Conservation (phyloP, 2,797 vertebrate genomes). For the Sebastes trivittatus region DNA sequence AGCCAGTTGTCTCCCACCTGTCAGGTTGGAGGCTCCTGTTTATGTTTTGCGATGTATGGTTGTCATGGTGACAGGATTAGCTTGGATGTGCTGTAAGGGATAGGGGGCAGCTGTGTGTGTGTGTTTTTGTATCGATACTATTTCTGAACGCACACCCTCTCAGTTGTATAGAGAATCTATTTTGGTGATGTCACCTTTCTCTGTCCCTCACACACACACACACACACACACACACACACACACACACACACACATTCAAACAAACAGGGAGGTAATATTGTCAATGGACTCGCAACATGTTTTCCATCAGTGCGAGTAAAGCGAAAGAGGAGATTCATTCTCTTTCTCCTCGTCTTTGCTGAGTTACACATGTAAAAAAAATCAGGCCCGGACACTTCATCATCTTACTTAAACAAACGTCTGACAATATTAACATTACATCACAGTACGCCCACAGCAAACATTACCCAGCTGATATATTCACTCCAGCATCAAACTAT, state of each 20-base stretch:
- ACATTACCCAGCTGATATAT: not conserved
- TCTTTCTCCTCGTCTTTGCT: not conserved
- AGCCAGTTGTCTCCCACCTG: conserved; percentile 54
- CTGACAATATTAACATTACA: not conserved
- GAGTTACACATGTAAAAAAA: not conserved
- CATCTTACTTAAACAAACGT: not conserved
- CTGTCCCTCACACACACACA: conserved; percentile 11
- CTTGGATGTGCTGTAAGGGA: conserved; percentile 50
- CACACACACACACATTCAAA: conserved; percentile 6
- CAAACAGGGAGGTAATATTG: not conserved
- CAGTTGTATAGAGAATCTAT: conserved; percentile 56
- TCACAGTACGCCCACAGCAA: not conserved
- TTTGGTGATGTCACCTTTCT: conserved; percentile 57
- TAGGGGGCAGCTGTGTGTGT: conserved; percentile 47
- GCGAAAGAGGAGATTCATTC: not conserved
- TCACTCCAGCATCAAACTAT: not conserved
- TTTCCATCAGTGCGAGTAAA: not conserved
- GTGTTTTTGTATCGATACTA: conserved; percentile 52
- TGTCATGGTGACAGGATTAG: conserved; percentile 63
- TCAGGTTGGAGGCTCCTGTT: conserved; percentile 55
- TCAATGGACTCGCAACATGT: not conserved
- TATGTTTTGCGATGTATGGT: conserved; percentile 73
- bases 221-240: not conserved
- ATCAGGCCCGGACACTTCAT: not conserved
- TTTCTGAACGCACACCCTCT: conserved; percentile 48